Evolutionary conservation across 2,797 vertebrate species (phyloP).

Genomic region (Onychomys torridus): DNA sequence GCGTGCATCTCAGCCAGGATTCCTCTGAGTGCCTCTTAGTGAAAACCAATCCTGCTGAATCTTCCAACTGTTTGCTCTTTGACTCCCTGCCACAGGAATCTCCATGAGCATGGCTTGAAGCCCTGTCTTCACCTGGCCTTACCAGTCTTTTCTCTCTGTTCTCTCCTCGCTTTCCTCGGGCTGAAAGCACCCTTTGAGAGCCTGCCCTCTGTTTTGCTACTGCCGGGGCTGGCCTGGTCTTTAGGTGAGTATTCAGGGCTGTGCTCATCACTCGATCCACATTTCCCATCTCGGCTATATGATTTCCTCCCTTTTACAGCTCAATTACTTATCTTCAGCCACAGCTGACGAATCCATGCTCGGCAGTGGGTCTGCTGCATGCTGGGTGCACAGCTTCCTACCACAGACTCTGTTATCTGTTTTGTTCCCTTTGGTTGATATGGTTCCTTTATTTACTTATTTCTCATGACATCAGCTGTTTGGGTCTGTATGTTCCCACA

Average conservation of each 20-base stretch:
- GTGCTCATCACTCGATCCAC: neutral
- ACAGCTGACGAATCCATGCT: neutral
- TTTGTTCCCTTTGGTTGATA: constrained; percentile 19
- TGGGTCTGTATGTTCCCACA: neutral
- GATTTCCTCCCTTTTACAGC: neutral
- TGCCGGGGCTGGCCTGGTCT: neutral
- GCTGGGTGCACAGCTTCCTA: neutral
- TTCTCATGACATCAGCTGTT: neutral
- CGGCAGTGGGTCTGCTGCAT: neutral
- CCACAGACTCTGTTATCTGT: neutral
- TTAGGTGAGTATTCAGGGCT: neutral
- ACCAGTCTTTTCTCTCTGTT: neutral
- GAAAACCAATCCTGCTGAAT: neutral
- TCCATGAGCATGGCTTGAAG: neutral
- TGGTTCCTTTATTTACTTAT: neutral
- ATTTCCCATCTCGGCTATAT: neutral
- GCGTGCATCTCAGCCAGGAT: neutral
- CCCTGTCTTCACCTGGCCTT: neutral
- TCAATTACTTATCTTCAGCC: neutral
- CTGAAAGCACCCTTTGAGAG: neutral
- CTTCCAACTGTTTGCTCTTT: neutral
- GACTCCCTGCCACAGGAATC: neutral
- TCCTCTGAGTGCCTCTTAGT: constrained; percentile 17
- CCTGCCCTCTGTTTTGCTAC: neutral
- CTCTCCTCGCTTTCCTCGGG: neutral